These are phyloP conservation scores for Iphiclides podalirius DNA, from an alignment of 2,888 invertebrate genomes.

Conservation along the genomic window DNA sequence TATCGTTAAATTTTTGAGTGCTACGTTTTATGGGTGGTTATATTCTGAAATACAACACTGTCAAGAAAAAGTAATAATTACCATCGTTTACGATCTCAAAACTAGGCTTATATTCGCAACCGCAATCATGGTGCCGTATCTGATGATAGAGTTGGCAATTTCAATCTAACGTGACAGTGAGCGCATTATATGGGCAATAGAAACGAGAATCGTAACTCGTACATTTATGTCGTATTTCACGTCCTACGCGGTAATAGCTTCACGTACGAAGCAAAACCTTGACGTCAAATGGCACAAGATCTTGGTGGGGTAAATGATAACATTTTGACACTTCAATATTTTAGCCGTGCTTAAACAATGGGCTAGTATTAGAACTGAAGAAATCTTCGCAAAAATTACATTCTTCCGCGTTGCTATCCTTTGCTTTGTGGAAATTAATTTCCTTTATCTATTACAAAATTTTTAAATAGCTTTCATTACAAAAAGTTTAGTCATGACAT, in stretches of 20 bases:
- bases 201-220: conserved; percentile 56
- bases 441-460: neutral
- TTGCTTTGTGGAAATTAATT: conserved; percentile 1
- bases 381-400: conserved; percentile 7
- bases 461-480: too few relatives aligned
- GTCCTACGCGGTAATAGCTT: conserved; percentile 56
- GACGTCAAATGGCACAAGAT: conserved; percentile 36
- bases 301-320: conserved; percentile 1
- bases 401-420: too few relatives aligned
- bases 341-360: neutral
- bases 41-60: too few relatives aligned
- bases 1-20: too few relatives aligned
- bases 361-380: too few relatives aligned
- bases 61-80: too few relatives aligned
- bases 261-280: conserved; percentile 52
- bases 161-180: conserved; percentile 60
- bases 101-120: too few relatives aligned
- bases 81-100: too few relatives aligned
- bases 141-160: conserved; percentile 62
- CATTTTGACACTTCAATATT: conserved; percentile 3
- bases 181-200: conserved; percentile 57
- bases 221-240: conserved; percentile 66
- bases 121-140: conserved; percentile 48
- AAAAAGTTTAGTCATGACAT: too few relatives aligned
- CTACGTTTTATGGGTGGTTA: too few relatives aligned